Evolutionary conservation across 2,797 vertebrate genomes (phyloP).

Genomic region (Microctenopoma stevenorrisi): DNA sequence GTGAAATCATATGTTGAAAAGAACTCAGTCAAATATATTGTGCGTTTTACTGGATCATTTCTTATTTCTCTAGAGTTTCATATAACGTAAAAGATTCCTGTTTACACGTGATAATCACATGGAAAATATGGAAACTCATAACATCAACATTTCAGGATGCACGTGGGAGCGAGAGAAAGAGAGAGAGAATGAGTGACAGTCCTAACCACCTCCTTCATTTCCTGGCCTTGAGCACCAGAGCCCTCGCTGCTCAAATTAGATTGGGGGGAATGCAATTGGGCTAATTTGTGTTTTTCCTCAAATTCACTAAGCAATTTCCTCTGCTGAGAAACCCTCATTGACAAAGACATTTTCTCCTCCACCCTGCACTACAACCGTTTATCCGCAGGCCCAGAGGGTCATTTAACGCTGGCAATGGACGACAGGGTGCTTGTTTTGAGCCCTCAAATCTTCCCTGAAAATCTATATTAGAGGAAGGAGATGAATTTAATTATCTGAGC

Average conservation of each 20-base stretch:
- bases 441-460: conserved; percentile 49
- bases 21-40: not conserved
- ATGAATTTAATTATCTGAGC: conserved; percentile 61
- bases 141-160: conserved; percentile 40
- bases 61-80: not conserved
- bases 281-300: conserved; percentile 78
- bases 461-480: conserved; percentile 57
- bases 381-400: conserved; percentile 28
- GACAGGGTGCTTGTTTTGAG: conserved; percentile 52
- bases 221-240: conserved; percentile 47
- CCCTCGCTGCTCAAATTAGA: conserved; percentile 66
- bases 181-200: conserved; percentile 35
- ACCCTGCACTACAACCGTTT: conserved; percentile 47
- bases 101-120: conserved; percentile 35
- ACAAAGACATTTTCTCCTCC: conserved; percentile 63
- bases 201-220: conserved; percentile 53
- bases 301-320: conserved; percentile 74
- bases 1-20: not conserved
- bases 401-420: conserved; percentile 32
- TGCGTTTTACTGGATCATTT: conserved; percentile 3
- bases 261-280: conserved; percentile 62
- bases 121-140: conserved; percentile 46
- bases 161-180: conserved; percentile 12
- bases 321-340: conserved; percentile 59
- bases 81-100: conserved; percentile 20